Base-by-base conservation (phyloP, 1,140 invertebrate genomes). In the Ephestia elutella region DNA sequence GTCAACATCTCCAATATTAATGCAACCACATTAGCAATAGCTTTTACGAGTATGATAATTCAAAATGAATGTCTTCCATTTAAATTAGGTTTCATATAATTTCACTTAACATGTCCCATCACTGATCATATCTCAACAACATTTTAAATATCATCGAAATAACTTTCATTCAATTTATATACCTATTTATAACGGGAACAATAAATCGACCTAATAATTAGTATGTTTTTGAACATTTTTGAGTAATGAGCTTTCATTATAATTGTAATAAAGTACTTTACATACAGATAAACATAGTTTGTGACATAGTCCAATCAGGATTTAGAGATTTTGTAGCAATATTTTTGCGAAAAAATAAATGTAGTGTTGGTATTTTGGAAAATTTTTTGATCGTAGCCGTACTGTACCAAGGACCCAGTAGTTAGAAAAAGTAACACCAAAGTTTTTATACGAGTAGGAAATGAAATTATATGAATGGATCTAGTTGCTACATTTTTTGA, bases 311-410 rank as follows among this genome's bases (percentile, higher is more conserved):
- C 70, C 76, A 67, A 81, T 68, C 66, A 66, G 62, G 74, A 70
- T 67, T 72, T 79, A 80, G 73, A 83, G 63, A 75, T 78, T 83
- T 83, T 80, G 74, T 85, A 85, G 81, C 73, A 59, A 74, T 86
- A 84, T 84, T 82, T 83, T 86, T 82, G 75, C 70, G 65, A 79
- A 62, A 51, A n/a, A n/a, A n/a, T 68, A 78, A 75, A 70, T 77
- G 74, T 82, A 78, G 76, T 70, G 62, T 73, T 80, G 68, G 71
- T 87, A 87, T 87, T 87, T 87, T 87, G 73, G 82, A 87, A 70
- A 75, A 64, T 66, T 80, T 86, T 66, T 75, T 73, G 66, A 73
- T 66, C 66, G 56, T 75, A 79, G 76, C 63, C 68, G 68, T 70
- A 70, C 64, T 67, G 63, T 71, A 71, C 68, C 65, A 65, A 76